Conservation (phyloP, 2,888 invertebrate genomes). For the Busseola fusca region DNA sequence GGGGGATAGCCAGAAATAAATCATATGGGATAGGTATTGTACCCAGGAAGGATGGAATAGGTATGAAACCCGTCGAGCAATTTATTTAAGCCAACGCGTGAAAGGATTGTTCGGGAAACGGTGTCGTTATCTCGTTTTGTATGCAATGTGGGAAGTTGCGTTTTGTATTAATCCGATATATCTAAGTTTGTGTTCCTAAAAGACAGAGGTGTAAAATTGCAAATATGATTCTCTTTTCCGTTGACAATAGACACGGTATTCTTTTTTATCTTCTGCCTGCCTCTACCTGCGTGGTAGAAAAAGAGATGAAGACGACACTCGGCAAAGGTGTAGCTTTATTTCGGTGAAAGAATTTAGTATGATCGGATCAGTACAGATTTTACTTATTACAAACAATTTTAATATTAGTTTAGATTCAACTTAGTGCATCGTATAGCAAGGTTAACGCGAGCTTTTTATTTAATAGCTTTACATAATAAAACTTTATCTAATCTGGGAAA, state of each 20-base stretch:
- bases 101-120: conserved; percentile 57
- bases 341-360: background rate
- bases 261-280: background rate
- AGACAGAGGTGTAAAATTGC: background rate
- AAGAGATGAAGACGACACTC: background rate
- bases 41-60: conserved; percentile 58
- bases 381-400: no score
- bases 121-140: conserved; percentile 45
- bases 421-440: background rate
- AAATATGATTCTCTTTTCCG: background rate
- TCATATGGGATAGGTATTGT: conserved; percentile 70
- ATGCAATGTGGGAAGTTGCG: conserved; percentile 22
- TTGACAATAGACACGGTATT: background rate
- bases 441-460: background rate
- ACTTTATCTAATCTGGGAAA: no score
- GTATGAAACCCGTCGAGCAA: conserved; percentile 57
- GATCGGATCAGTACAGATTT: background rate
- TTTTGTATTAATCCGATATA: conserved; percentile 9
- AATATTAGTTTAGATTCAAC: no score
- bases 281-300: background rate
- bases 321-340: background rate
- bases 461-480: no score
- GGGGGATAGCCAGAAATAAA: conserved; percentile 71
- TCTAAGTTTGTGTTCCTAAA: background rate
- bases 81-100: conserved; percentile 69